Base-by-base conservation (phyloP, 2,113 vertebrate genomes). In the Hippocampus barbouri region DNA sequence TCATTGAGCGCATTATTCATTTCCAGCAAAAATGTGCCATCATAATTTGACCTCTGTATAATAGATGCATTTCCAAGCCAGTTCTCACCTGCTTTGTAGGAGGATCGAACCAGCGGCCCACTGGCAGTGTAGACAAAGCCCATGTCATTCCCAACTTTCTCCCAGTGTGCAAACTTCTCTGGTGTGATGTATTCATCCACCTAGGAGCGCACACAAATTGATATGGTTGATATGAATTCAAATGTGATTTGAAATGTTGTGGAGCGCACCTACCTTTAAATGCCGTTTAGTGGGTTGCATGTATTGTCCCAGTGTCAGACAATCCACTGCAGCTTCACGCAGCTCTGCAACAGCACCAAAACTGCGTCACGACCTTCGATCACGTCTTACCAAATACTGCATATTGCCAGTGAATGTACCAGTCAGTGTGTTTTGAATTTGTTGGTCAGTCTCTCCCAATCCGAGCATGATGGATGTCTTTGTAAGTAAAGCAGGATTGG, bases 201-300 rank as follows among this genome's bases (percentile, higher is more conserved):
- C 97, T 99, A 72, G 61, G 70, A 53, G 61, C 75, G 60, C 54
- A 74, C 41, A 79, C 49, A 62, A 40, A 63, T 11, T 4, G 8
- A 68, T 68, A 60, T 6, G 9, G 9, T 15, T 40, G 27, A 30
- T 30, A 63, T 27, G 12, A 45, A 18, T 8, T 18, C 43, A 15
- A 66, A 47, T 23, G 14, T 16, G 14, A 8, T 27, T 61, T 8
- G 27, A 7, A 20, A 34, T 34, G 27, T 15, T 18, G 14, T 34
- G 59, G 20, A 23, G 3, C n/a, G 18, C 5, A 6, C 30, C 23
- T 61, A 34, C 97, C 94, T 99, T 99, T 0, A 99, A 93, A 79
- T 97, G 94, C 34, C 97, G 95, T 78, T 95, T 98, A 27, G 97
- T 99, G 66, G 97, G 97, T 73, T 99, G 97, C 97, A 99, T 99